Conservation (phyloP, 1,140 invertebrate species). For the Lepidurus apus region DNA sequence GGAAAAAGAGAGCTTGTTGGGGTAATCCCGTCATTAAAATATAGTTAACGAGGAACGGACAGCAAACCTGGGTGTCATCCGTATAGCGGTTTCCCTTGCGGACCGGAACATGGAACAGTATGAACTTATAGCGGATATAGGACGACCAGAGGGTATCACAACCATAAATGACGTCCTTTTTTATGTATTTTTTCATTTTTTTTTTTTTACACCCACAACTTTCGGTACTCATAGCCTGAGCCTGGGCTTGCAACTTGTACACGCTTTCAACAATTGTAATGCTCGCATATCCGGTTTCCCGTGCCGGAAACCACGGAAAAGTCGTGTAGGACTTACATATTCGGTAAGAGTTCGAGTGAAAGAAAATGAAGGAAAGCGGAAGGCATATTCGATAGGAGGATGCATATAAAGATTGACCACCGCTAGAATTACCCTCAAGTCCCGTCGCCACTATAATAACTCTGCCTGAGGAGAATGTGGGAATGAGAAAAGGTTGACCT, state of each 20-base stretch:
- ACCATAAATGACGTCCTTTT: neutral
- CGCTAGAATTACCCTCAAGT: neutral
- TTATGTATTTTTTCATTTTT: neutral
- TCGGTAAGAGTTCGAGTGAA: neutral
- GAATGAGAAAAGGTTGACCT: conserved; percentile 12
- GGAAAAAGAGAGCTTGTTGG: too few species aligned
- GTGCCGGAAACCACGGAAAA: neutral
- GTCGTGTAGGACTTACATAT: neutral
- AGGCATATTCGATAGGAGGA: neutral
- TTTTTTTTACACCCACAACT: neutral
- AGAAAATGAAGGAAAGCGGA: neutral
- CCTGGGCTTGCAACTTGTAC: neutral
- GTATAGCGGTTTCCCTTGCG: neutral
- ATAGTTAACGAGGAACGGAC: too few species aligned
- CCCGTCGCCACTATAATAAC: neutral
- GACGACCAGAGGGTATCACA: neutral
- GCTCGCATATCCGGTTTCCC: neutral
- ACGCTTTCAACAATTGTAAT: neutral
- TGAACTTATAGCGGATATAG: neutral
- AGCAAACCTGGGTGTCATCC: neutral
- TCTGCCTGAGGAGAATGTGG: neutral
- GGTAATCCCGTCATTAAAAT: too few species aligned
- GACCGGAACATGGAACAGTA: conserved; percentile 1
- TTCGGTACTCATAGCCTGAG: neutral
- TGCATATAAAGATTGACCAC: neutral